Percentiles rank a stretch among this genome's conserved stretches.
These are phyloP conservation scores for Microcebus jonahi DNA, from an alignment of 2,113 vertebrate genomes.

Conservation along the genomic window DNA sequence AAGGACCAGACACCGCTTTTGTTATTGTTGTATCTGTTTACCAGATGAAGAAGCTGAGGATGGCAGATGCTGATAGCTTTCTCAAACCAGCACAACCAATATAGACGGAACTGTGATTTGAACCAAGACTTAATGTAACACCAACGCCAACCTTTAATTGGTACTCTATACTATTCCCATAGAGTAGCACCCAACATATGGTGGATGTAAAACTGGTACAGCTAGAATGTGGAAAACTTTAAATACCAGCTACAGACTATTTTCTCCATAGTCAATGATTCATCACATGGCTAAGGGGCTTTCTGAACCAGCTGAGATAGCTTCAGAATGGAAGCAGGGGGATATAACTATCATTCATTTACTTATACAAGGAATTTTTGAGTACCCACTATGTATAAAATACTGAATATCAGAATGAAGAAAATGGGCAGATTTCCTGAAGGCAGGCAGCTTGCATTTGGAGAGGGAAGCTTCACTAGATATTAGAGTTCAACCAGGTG, in stretches of 20 bases:
- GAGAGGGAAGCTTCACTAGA: not conserved
- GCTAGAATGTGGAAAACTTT: not conserved
- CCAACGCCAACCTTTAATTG: too few species aligned
- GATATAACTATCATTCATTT: not conserved
- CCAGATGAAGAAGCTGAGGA: not conserved
- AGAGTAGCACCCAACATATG: fast-evolving
- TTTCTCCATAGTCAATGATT: not conserved
- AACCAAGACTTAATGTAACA: not conserved
- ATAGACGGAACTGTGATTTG: not conserved
- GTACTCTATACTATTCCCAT: fast-evolving
- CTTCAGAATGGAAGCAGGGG: not conserved
- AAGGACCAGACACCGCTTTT: not conserved
- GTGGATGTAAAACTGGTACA: fast-evolving
- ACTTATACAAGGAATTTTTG: not conserved
- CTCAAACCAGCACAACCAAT: not conserved
- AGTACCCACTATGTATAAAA: not conserved
- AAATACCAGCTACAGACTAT: not conserved
- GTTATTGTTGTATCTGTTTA: not conserved
- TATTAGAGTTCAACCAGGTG: not conserved
- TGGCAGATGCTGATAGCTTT: not conserved
- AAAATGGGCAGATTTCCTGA: not conserved
- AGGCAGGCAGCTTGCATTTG: not conserved
- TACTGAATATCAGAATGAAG: not conserved
- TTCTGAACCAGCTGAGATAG: not conserved
- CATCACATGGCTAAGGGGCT: not conserved